Evolutionary conservation across 2,888 invertebrate genomes (phyloP), one percentile per base, ranked within the genome.

Genomic region (Eulithis prunata): DNA sequence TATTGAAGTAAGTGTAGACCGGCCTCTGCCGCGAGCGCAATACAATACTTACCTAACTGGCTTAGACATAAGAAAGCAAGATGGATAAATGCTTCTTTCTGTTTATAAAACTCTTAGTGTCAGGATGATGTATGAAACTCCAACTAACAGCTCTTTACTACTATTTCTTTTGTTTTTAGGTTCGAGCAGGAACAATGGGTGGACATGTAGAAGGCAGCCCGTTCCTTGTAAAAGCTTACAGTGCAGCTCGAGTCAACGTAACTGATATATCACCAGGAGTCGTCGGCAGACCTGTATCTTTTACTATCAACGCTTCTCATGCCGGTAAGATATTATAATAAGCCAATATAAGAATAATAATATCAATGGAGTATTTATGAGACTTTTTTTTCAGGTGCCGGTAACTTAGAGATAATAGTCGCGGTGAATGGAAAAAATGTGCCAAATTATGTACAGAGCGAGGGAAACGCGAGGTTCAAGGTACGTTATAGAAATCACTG

Each of bases 361-460:
- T 4, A 32, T 32, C 3, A 14, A 8, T 14, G 14, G 7, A 47
- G 7, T 47, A 47, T 3, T 47, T 6, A 12, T 54, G 11, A 28
- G 21, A 10, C 54, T 56, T 55, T 28, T 43, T 11, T 75, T 65
- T 66, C 94, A 79, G 98, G 99, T 70, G 98, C 99, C 57, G 99
- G 99, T 32, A 99, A 99, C 89, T 94, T 99, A 82, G 99, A 99
- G 92, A 99, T 99, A 62, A 99, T 99, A 69, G 99, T 99, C 0
- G 98, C 99, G 0, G 98, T 99, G 2, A 98, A 97, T 79, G 98
- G 98, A 12, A 96, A 98, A 80, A 99, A 99, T 89, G 99, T 99
- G 13, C 99, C 99, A 10, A 99, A 99, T 92, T 99, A 98, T 86
- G 99, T 99, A 1, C 98, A 98, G 82, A 97, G 98, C 52, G 99